Evolutionary conservation across 2,797 vertebrate species (phyloP).

Genomic region (Sebastes cheni): DNA sequence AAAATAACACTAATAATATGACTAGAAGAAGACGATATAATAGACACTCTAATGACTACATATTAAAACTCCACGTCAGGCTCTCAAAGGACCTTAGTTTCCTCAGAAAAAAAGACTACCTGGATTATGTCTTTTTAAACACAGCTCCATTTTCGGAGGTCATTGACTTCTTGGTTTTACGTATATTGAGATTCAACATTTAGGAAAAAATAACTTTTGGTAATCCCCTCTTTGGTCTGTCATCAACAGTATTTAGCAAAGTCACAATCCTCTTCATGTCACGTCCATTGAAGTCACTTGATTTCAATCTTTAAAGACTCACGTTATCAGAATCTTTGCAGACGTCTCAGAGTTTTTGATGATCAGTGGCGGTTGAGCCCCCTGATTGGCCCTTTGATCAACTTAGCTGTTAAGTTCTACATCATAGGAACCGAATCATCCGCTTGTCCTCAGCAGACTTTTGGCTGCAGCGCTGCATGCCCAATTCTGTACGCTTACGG

Average conservation of each 20-base stretch:
- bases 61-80: background rate
- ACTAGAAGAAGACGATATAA: background rate
- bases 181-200: background rate
- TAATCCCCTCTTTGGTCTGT: constrained; percentile 5
- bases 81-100: background rate
- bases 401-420: background rate
- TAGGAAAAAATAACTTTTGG: background rate
- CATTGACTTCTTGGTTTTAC: background rate
- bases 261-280: background rate
- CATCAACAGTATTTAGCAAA: background rate
- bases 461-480: background rate
- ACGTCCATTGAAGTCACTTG: background rate
- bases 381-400: constrained; percentile 34
- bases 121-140: background rate
- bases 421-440: constrained; percentile 5
- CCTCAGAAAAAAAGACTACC: background rate
- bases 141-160: background rate
- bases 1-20: background rate
- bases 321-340: constrained; percentile 14
- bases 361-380: background rate
- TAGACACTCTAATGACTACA: background rate
- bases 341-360: constrained; percentile 16
- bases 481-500: background rate
- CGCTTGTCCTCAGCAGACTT: background rate
- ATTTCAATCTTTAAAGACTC: constrained; percentile 23